phyloP scores from a whole-genome alignment of 2,797 vertebrate genomes.

The Leuciscus waleckii region DNA sequence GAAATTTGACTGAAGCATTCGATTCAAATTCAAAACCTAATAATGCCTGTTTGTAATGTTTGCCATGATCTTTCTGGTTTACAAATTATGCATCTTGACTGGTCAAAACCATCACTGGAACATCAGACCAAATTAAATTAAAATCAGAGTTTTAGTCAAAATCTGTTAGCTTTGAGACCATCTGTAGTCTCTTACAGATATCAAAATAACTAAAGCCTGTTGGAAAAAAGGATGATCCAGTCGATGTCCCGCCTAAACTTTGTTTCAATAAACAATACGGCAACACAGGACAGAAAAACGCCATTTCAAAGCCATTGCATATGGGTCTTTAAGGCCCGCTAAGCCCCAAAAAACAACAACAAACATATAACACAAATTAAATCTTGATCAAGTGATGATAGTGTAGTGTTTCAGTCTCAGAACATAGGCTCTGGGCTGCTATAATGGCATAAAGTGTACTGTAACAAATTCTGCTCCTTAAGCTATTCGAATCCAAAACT shows the following conservation, averaged over 20 bases:
- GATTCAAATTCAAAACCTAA: neutral
- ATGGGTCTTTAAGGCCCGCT: neutral
- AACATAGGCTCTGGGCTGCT: neutral
- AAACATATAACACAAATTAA: neutral
- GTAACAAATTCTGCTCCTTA: neutral
- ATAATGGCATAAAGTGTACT: neutral
- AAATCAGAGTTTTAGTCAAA: neutral
- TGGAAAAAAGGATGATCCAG: neutral
- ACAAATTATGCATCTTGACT: neutral
- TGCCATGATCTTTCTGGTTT: neutral
- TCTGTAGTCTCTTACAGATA: neutral
- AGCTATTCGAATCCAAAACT: neutral
- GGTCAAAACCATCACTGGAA: neutral
- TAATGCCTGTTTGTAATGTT: neutral
- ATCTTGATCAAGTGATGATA: neutral
- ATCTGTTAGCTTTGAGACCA: no score
- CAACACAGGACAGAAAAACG: neutral
- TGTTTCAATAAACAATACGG: neutral
- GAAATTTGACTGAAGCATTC: neutral
- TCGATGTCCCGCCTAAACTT: neutral
- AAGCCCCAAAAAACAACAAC: neutral
- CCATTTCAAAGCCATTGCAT: neutral
- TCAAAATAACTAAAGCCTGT: neutral
- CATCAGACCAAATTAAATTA: neutral
- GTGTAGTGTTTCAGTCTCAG: neutral